Conservation (phyloP, 2,797 vertebrate genomes). For the Onychomys leucogaster region DNA sequence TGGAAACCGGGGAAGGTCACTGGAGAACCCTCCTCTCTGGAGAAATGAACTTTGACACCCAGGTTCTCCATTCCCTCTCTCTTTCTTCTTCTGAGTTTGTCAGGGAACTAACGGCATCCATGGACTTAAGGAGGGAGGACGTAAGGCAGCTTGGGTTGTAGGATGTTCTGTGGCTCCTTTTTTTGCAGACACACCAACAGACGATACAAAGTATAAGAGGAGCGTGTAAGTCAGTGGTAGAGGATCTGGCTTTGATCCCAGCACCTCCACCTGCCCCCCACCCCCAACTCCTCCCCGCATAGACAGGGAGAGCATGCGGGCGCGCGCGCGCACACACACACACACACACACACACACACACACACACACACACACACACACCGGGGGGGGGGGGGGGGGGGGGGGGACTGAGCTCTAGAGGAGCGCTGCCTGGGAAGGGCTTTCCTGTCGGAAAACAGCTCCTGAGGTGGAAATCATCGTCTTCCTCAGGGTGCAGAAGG, state of each 20-base stretch:
- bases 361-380: background rate
- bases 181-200: conserved; percentile 19
- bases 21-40: background rate
- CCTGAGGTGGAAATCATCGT: background rate
- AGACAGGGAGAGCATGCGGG: too few species aligned
- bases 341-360: background rate
- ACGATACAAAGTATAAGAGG: conserved; percentile 3
- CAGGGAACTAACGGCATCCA: background rate
- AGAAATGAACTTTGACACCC: background rate
- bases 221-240: too few species aligned
- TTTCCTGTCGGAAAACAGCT: background rate
- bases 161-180: background rate
- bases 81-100: background rate
- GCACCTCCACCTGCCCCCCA: accelerated
- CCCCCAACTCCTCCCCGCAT: background rate
- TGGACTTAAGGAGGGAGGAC: conserved; percentile 10
- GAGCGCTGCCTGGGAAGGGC: background rate
- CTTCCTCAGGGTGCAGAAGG: background rate
- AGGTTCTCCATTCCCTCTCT: background rate
- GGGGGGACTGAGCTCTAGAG: background rate
- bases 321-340: too few species aligned
- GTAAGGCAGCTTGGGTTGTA: background rate
- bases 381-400: too few species aligned
- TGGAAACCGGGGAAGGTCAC: background rate
- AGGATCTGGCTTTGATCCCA: background rate